phyloP scores from a whole-genome alignment of 1,140 invertebrate species.

The Euglossa dilemma region DNA sequence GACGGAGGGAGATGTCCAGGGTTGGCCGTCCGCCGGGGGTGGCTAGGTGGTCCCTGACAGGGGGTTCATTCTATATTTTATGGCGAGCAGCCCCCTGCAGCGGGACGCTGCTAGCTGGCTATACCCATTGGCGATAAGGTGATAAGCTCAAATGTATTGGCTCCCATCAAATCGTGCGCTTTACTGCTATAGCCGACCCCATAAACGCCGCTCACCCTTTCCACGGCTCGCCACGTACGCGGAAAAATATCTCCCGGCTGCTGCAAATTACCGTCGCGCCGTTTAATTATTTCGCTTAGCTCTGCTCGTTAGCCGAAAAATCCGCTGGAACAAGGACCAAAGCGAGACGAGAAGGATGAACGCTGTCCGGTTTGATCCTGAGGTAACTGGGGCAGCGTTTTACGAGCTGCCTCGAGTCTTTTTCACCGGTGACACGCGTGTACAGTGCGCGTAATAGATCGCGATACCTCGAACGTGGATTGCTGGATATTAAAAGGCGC shows the following conservation, averaged over 20 bases:
- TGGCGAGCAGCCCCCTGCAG: slow-evolving; percentile 69
- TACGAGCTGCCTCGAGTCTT: neutral
- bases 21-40: slow-evolving; percentile 36
- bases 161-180: slow-evolving; percentile 81
- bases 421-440: neutral
- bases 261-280: neutral
- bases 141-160: slow-evolving; percentile 82
- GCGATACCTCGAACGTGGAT: neutral
- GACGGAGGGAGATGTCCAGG: slow-evolving; percentile 48
- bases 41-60: slow-evolving; percentile 55
- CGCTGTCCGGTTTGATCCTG: too few species aligned
- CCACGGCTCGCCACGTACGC: slow-evolving; percentile 24
- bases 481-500: slow-evolving; percentile 38
- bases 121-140: slow-evolving; percentile 80
- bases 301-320: neutral
- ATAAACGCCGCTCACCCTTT: slow-evolving; percentile 74
- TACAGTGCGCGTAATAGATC: slow-evolving; percentile 1
- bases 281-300: neutral
- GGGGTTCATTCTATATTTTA: slow-evolving; percentile 80
- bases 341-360: too few species aligned
- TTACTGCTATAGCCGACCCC: slow-evolving; percentile 76
- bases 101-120: slow-evolving; percentile 70
- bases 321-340: neutral
- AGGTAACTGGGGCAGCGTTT: neutral
- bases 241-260: slow-evolving; percentile 33